These are phyloP conservation scores for Thyatira batis DNA, from an alignment of 2,888 invertebrate species.

Conservation along the genomic window DNA sequence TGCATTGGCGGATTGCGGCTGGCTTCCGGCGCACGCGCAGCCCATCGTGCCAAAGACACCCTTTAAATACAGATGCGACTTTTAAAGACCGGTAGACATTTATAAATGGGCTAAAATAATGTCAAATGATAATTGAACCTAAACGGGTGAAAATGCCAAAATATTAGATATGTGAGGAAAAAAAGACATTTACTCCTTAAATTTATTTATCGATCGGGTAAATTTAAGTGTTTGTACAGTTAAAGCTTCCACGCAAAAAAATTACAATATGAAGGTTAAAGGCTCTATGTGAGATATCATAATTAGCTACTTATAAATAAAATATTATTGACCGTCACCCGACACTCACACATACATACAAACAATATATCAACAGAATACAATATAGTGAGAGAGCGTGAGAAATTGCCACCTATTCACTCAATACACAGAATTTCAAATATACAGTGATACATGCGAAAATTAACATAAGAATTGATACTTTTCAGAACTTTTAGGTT, in stretches of 20 bases:
- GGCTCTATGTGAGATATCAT: too few relatives aligned
- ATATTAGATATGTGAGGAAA: too few relatives aligned
- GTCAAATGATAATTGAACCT: too few relatives aligned
- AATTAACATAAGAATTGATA: constrained; percentile 1
- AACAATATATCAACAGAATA: neutral
- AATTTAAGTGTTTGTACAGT: too few relatives aligned
- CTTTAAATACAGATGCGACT: neutral
- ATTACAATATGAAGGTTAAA: too few relatives aligned
- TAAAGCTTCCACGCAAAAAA: too few relatives aligned
- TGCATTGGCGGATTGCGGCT: neutral
- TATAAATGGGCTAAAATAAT: too few relatives aligned
- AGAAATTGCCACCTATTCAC: neutral
- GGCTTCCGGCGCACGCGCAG: neutral
- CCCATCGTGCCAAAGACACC: neutral
- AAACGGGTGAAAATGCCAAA: too few relatives aligned
- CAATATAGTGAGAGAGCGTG: neutral
- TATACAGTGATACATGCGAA: neutral
- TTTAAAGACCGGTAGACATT: neutral
- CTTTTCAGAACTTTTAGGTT: constrained; percentile 11
- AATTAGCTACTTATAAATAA: too few relatives aligned
- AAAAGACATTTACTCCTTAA: too few relatives aligned
- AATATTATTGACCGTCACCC: neutral
- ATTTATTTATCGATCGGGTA: too few relatives aligned
- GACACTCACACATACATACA: neutral
- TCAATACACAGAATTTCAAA: neutral